Conservation (phyloP, 2,797 vertebrate genomes). For the Lagorchestes hirsutus region DNA sequence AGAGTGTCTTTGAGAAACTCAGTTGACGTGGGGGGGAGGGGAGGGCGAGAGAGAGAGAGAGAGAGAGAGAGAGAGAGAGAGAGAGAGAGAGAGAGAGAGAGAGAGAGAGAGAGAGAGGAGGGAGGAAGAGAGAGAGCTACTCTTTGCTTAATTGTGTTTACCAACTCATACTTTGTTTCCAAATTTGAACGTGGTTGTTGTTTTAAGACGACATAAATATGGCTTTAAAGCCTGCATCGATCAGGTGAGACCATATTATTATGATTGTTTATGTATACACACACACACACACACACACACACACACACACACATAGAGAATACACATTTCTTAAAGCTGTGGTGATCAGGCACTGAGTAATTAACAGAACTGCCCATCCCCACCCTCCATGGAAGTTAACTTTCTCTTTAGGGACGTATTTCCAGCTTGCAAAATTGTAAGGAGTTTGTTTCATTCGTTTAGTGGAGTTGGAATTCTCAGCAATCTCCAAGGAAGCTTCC, state of each 20-base stretch:
- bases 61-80: not conserved
- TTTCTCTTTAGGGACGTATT: conserved; percentile 54
- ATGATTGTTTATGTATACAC: not conserved
- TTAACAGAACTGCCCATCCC: not conserved
- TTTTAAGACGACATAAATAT: conserved; percentile 29
- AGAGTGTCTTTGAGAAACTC: conserved; percentile 13
- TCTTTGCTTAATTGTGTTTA: not conserved
- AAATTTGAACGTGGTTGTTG: conserved; percentile 47
- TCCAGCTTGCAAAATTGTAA: conserved; percentile 41
- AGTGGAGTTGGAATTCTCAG: conserved; percentile 23
- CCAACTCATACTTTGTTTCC: conserved; percentile 17
- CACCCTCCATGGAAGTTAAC: conserved; percentile 8
- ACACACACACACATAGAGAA: not conserved
- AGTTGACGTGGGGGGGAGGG: not conserved
- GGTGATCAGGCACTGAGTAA: conserved; percentile 46
- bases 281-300: not conserved
- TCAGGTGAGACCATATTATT: not conserved
- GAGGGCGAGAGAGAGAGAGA: too few species aligned
- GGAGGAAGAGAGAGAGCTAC: too few species aligned
- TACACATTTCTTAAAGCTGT: not conserved
- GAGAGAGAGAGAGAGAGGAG: too few species aligned
- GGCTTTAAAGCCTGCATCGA: conserved; percentile 3
- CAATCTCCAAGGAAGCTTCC: not conserved
- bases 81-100: too few species aligned
- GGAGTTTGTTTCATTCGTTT: conserved; percentile 44